Percentiles rank a stretch among this genome's conserved stretches.
These are phyloP conservation scores for Atta cephalotes DNA, from an alignment of 1,140 invertebrate species.

Conservation along the genomic window DNA sequence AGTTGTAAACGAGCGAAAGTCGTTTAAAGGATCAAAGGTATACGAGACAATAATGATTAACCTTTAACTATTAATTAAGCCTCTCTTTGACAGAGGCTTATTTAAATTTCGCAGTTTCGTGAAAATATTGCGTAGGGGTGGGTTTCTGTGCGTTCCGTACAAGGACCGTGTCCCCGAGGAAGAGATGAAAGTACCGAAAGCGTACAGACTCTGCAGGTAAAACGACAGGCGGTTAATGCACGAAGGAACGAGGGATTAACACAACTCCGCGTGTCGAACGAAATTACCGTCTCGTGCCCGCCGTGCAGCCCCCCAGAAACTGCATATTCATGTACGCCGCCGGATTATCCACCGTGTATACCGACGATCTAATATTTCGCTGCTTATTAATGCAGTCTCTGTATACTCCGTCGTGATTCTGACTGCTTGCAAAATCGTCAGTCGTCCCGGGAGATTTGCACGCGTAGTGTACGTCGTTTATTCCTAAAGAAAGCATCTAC, in stretches of 20 bases:
- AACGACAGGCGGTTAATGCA: slow-evolving; percentile 54
- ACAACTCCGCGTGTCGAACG: slow-evolving; percentile 60
- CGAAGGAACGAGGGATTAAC: slow-evolving; percentile 63
- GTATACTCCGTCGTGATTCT: slow-evolving; percentile 48
- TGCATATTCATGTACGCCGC: slow-evolving; percentile 69
- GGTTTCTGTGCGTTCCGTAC: neutral
- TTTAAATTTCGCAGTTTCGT: slow-evolving; percentile 12
- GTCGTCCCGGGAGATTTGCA: slow-evolving; percentile 17
- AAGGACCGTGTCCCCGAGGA: neutral
- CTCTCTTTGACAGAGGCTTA: slow-evolving; percentile 12
- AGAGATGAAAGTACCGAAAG: neutral
- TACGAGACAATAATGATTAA: neutral
- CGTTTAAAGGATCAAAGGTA: neutral
- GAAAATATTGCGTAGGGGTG: neutral
- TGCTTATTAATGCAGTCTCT: slow-evolving; percentile 65
- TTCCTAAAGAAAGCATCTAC: slow-evolving; percentile 23
- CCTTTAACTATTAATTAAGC: neutral
- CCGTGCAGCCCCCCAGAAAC: neutral
- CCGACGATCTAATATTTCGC: slow-evolving; percentile 45
- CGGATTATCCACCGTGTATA: slow-evolving; percentile 47
- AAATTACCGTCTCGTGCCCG: slow-evolving; percentile 55
- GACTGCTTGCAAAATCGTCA: slow-evolving; percentile 31
- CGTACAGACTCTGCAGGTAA: neutral
- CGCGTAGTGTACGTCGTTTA: slow-evolving; percentile 7
- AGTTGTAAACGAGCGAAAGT: no score